Evolutionary conservation across 2,113 vertebrate species (phyloP).

Genomic region (Amphilophus citrinellus): DNA sequence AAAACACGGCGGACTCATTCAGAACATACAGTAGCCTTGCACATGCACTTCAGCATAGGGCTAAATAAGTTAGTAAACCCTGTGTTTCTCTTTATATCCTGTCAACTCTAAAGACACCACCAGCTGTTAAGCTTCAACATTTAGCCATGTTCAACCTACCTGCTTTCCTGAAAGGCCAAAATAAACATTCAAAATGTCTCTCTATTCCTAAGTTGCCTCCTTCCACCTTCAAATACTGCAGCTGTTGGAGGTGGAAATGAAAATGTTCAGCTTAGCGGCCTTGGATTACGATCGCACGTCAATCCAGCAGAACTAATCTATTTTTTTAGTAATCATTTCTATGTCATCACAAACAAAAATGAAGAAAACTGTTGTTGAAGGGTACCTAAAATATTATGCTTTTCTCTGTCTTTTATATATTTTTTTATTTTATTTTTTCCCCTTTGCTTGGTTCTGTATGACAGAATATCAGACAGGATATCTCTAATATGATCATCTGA

Average conservation of each 20-base stretch:
- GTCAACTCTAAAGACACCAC: conserved; percentile 12
- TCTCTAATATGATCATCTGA: background rate
- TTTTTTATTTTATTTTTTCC: background rate
- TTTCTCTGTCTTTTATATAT: background rate
- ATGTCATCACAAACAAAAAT: background rate
- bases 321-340: background rate
- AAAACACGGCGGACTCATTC: background rate
- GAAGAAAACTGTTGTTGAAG: background rate
- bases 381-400: background rate
- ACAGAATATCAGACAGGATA: background rate
- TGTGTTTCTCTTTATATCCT: background rate
- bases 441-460: background rate
- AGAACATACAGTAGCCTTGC: conserved; percentile 12
- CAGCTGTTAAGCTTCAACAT: background rate
- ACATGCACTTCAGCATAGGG: background rate
- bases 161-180: background rate
- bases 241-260: background rate
- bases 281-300: background rate
- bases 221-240: background rate
- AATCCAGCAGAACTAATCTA: background rate
- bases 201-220: background rate
- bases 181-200: conserved; percentile 54
- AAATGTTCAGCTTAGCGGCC: background rate
- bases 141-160: background rate
- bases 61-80: background rate